Base-by-base conservation (phyloP, 1,140 invertebrate species). In the Lordiphosa mommai region DNA sequence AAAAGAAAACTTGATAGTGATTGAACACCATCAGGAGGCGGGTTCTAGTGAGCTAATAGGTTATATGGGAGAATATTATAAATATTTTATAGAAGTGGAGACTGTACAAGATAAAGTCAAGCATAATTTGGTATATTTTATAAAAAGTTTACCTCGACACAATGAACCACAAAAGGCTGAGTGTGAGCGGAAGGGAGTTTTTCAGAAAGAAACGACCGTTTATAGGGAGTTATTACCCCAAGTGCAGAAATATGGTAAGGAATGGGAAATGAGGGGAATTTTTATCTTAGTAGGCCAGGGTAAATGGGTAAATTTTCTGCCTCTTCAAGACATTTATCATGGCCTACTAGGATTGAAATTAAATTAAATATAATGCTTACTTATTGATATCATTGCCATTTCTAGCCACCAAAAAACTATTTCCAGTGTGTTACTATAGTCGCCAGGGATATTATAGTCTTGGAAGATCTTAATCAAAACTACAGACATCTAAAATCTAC, bases 11-110 rank as follows among this genome's bases (percentile, higher is more conserved):
- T 30, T 82, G 1, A 3, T 59, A 6, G 6, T 88, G 1, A 1
- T 69, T 0, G 41, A 49, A 4, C 50, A 47, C 4, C 30, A 56
- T 5, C 32, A 88, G 1, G 17, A 56, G 6, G 27, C 43, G 0
- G 72, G 71, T 1, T 68, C 82, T 1, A 59, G 34, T n/a, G 73
- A 88, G 1, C 40, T 88, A 0, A 37, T 87, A 23, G 86, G 82
- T 0, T 88, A 70, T 17, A 80, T 88, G 82, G 86, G 86, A 1
- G 86, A 88, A 34, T 88, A 88, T 23, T 88, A 80, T 5, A 88
- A 86, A 10, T 33, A 88, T 1, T 16, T 17, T 2, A 23, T 79
- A 13, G 13, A 46, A 7, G 44, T 72, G 7, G 14, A 69, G 12
- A 23, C 68, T 4, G 8, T 4, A 0, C n/a, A 2, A 0, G 27